Percentiles rank a stretch among this genome's conserved stretches.
Conservation (phyloP, 2,797 vertebrate species). For the Orestias chungarensis region DNA sequence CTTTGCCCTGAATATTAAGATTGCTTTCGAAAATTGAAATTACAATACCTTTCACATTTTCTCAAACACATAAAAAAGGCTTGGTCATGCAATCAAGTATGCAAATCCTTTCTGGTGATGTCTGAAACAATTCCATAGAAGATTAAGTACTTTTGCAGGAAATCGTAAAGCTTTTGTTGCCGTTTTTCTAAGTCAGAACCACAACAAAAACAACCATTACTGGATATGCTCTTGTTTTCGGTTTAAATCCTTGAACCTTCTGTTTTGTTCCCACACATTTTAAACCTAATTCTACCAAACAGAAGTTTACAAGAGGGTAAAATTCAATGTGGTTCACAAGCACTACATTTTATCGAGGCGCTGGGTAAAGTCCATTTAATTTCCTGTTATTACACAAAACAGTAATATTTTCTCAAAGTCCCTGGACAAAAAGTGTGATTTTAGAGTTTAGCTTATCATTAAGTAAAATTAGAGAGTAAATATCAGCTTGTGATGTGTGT, state of each 20-base stretch:
- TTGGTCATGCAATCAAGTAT: not conserved
- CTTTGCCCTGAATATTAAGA: no score
- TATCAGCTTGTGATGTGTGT: not conserved
- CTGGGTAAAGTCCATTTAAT: constrained; percentile 32
- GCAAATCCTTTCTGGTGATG: not conserved
- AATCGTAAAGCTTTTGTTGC: not conserved
- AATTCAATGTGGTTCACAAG: not conserved
- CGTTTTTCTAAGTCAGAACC: not conserved
- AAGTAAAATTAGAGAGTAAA: not conserved
- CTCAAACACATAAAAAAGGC: not conserved
- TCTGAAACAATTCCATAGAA: not conserved
- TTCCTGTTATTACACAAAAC: constrained; percentile 32
- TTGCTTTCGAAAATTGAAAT: not conserved
- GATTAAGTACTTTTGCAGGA: not conserved
- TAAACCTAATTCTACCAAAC: not conserved
- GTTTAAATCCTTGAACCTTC: not conserved
- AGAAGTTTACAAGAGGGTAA: not conserved
- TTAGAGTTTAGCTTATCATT: constrained; percentile 22
- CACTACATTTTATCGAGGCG: not conserved
- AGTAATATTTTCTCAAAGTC: not conserved
- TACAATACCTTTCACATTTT: not conserved
- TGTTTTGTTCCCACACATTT: not conserved
- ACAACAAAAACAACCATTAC: not conserved
- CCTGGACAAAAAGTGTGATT: constrained; percentile 1
- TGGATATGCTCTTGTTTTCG: not conserved